Conservation (phyloP, 1,140 invertebrate species). For the Drosophila virilis region DNA sequence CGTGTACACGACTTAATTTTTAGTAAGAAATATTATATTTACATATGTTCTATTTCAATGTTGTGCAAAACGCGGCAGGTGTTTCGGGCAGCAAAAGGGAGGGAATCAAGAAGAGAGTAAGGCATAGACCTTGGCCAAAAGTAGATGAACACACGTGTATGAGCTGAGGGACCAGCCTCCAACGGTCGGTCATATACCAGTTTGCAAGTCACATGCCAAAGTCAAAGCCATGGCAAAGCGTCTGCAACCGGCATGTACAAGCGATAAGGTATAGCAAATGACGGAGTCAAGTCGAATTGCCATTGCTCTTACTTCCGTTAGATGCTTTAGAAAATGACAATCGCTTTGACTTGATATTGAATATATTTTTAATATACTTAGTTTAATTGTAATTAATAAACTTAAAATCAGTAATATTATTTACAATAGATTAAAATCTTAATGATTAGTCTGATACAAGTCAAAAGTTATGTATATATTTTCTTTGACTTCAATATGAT, state of each 20-base stretch:
- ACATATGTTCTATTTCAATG: too few relatives aligned
- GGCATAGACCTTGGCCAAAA: not conserved
- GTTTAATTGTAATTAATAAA: not conserved
- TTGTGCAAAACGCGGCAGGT: constrained; percentile 11
- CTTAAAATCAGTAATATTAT: too few relatives aligned
- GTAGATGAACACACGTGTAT: not conserved
- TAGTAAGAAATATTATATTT: too few relatives aligned
- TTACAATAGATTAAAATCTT: too few relatives aligned
- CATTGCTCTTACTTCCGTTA: constrained; percentile 25
- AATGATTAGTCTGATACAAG: too few relatives aligned
- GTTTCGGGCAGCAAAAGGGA: not conserved
- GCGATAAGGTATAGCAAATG: not conserved
- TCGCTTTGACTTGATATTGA: not conserved
- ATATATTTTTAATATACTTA: not conserved
- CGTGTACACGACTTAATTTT: too few relatives aligned
- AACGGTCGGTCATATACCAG: constrained; percentile 44
- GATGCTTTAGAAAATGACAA: not conserved
- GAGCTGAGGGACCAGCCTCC: constrained; percentile 43
- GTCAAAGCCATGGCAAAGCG: constrained; percentile 55
- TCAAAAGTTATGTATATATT: not conserved
- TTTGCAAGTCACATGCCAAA: constrained; percentile 62
- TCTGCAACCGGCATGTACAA: constrained; percentile 13
- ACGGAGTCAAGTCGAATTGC: not conserved
- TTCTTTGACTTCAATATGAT: not conserved
- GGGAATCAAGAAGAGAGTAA: not conserved